Percentiles rank a stretch among this genome's conserved stretches.
Conservation (phyloP, 2,113 vertebrate genomes). For the Aptenodytes forsteri region DNA sequence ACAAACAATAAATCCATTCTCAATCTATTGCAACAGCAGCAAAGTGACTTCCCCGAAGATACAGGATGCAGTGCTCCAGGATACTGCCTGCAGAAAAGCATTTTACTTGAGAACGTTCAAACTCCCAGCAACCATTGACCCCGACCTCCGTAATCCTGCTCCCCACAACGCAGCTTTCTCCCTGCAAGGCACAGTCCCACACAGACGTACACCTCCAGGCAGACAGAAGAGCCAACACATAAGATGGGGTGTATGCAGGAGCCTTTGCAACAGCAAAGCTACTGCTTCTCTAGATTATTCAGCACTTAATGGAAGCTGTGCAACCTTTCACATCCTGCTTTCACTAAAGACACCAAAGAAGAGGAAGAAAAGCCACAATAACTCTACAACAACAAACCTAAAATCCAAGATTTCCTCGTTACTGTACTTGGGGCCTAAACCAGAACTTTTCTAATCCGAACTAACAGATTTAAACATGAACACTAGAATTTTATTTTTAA, state of each 20-base stretch:
- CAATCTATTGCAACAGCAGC: background rate
- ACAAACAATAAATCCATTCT: slow-evolving; percentile 23
- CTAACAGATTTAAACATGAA: background rate
- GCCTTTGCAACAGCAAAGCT: background rate
- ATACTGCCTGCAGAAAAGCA: slow-evolving; percentile 76
- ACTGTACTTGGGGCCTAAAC: background rate
- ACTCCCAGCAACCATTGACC: background rate
- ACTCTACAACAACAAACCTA: background rate
- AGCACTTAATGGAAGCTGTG: background rate
- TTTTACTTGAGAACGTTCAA: background rate
- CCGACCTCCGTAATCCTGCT: background rate
- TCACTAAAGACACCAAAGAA: background rate
- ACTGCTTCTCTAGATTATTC: background rate
- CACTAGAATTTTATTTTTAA: background rate
- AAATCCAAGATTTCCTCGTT: background rate
- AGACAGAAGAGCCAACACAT: background rate
- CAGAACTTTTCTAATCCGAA: background rate
- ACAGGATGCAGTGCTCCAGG: slow-evolving; percentile 66
- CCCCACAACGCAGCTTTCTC: too few relatives aligned
- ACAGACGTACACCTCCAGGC: accelerated
- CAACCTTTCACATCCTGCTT: background rate
- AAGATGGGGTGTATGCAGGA: background rate
- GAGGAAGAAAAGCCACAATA: background rate
- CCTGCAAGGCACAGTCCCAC: background rate
- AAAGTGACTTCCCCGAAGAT: slow-evolving; percentile 3